Percentiles rank a stretch among this genome's conserved stretches.
Evolutionary conservation across 2,113 vertebrate species (phyloP).

Genomic region (Burhinus oedicnemus): DNA sequence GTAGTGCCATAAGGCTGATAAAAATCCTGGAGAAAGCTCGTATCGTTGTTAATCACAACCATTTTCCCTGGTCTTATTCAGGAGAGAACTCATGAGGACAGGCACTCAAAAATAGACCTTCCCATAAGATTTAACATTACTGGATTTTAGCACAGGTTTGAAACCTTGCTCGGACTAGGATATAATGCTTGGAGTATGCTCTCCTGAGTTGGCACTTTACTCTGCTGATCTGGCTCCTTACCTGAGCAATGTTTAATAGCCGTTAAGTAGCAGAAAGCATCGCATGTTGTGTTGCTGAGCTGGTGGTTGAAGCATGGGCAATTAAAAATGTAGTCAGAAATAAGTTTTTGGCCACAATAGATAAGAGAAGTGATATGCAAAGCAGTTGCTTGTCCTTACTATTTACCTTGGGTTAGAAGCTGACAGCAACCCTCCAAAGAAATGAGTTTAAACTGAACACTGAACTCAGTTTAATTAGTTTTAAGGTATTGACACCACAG

Average conservation of each 20-base stretch:
- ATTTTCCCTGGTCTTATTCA: not conserved
- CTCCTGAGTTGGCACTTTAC: not conserved
- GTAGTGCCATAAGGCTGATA: not conserved
- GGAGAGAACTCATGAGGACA: not conserved
- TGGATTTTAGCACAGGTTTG: not conserved
- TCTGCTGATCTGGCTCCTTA: not conserved
- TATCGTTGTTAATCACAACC: not conserved
- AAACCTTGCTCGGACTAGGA: not conserved
- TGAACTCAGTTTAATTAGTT: constrained; percentile 59
- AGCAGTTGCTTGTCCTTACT: constrained; percentile 20
- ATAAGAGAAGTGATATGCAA: constrained; percentile 4
- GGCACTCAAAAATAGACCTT: not conserved
- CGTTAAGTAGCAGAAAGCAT: not conserved
- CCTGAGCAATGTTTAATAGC: not conserved
- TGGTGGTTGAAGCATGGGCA: not conserved
- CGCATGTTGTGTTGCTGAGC: not conserved
- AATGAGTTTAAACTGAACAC: constrained; percentile 44
- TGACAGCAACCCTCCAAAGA: constrained; percentile 4
- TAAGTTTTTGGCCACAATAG: not conserved
- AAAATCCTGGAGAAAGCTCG: not conserved
- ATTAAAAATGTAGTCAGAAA: constrained; percentile 23
- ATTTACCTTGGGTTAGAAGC: constrained; percentile 17
- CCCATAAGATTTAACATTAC: not conserved
- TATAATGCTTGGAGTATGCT: not conserved
- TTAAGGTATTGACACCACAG: constrained; percentile 35